Evolutionary conservation across 2,113 vertebrate species (phyloP), one percentile per base, ranked within the genome.

Genomic region (Arvicanthis niloticus): DNA sequence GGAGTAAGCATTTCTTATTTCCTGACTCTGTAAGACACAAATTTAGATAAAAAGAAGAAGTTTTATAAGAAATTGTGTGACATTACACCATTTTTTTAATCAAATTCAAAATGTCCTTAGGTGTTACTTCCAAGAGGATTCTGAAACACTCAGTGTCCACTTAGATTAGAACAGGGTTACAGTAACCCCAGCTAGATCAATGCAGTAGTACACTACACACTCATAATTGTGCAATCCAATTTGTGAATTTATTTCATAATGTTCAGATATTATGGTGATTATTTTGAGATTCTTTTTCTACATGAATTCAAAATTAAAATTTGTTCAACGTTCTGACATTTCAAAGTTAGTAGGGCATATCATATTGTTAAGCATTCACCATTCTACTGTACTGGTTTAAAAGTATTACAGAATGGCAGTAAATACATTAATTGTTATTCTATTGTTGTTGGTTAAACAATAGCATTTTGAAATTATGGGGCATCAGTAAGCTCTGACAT

Each of bases 131-230:
- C 15, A 88, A 97, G 96, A 92, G 29, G 21, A 92, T 34, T 78
- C 26, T 80, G 84, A 91, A 93, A 45, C 40, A 88, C 56, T 62
- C 17, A 5, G 5, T 13, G n/a, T 88, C 53, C 77, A 80, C 42
- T 92, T 92, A 93, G 22, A 88, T 95, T 76, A 95, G 86, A 85
- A 82, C 81, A 91, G 90, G n/a, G 81, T 88, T 96, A 93, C 65
- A 96, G 82, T n/a, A 88, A 94, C 76, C 87, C 76, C 68, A 89
- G 48, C 10, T 77, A 72, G 22, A 70, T 90, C 34, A 85, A 37
- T 77, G 58, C 31, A n/a, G 80, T 80, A 84, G 6, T 4, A 31
- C 16, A 88, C 16, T 85, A 29, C 26, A 58, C 7, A 80, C 42
- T 91, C 77, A 84, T 73, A 95, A 91, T 5, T 37, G 45, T 37